Evolutionary conservation across 2,797 vertebrate genomes (phyloP).

Genomic region (Prionace glauca): DNA sequence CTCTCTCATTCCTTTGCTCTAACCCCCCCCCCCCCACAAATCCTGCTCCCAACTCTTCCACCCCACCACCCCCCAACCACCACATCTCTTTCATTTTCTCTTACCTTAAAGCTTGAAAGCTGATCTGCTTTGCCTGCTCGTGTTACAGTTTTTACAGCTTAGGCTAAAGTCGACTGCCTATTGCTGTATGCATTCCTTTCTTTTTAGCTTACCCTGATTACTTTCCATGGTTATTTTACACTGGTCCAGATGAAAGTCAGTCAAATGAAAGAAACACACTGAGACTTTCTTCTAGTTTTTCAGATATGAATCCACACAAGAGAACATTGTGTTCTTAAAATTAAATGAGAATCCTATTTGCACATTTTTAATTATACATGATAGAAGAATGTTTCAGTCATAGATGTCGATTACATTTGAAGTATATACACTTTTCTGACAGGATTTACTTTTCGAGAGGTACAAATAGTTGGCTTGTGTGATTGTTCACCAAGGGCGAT

Average conservation of each 20-base stretch:
- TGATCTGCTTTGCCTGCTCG: slow-evolving; percentile 77
- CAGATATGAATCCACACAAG: slow-evolving; percentile 84
- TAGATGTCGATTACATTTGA: not conserved
- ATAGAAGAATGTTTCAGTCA: not conserved
- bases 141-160: slow-evolving; percentile 99
- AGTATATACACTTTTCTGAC: not conserved
- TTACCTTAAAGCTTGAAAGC: slow-evolving; percentile 98
- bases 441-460: not conserved
- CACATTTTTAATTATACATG: not conserved
- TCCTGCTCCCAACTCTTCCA: slow-evolving; percentile 22
- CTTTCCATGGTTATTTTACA: slow-evolving; percentile 93
- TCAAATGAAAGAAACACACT: slow-evolving; percentile 89
- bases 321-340: slow-evolving; percentile 74
- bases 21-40: slow-evolving; percentile 17
- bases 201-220: slow-evolving; percentile 86
- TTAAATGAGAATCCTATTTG: not conserved
- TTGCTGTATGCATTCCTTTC: slow-evolving; percentile 99
- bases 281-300: slow-evolving; percentile 78
- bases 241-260: slow-evolving; percentile 88
- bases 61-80: slow-evolving; percentile 51
- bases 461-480: not conserved
- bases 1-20: slow-evolving; percentile 64
- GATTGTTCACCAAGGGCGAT: not conserved
- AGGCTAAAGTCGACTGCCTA: slow-evolving; percentile 65
- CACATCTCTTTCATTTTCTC: slow-evolving; percentile 94